Evolutionary conservation across 2,113 vertebrate genomes (phyloP), one percentile per base, ranked within the genome.

Genomic region (Pan paniscus): DNA sequence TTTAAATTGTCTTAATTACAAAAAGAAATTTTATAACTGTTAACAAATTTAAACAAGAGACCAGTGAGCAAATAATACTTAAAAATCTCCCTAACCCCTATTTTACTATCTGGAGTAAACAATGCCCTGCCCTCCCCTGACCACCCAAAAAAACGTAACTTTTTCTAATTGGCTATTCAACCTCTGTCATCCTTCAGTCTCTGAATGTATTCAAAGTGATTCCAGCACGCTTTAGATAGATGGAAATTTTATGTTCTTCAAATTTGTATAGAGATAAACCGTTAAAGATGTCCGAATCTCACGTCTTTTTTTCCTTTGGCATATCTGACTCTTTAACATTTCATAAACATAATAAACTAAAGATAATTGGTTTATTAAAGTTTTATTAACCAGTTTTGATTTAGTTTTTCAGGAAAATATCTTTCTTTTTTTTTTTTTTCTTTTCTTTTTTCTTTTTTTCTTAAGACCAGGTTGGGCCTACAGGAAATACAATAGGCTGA

Each of bases 111-210:
- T 67, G 35, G 20, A 86, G 95, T 4, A 16, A 64, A 67, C 0
- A 11, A 32, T 80, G 18, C 30, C 12, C 32, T 64, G 6, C 9
- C 38, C 46, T 38, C 9, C 20, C 30, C 30, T 72, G 22, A 11
- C 16, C 12, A 7, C 1, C 0, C 0, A 0, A 22, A 64, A 18
- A 40, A 50, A 75, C 0, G 5, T 2, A 43, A 40, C 38, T 27
- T 75, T 61, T 64, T 61, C 59, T 38, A 61, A 13, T 78, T 70
- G 84, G 11, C 3, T 93, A 2, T 22, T 23, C 6, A 2, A 27
- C 20, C 17, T 14, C 12, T 79, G 1, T 35, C 8, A 59, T 83
- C 20, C 22, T 70, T 85, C 59, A 72, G 11, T 32, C 2, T 52
- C 13, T 59, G 22, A 90, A 93, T 79, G 6, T 8, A 43, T 70